Base-by-base conservation (phyloP, 2,888 invertebrate genomes). In the Gisinianus flammeolus region DNA sequence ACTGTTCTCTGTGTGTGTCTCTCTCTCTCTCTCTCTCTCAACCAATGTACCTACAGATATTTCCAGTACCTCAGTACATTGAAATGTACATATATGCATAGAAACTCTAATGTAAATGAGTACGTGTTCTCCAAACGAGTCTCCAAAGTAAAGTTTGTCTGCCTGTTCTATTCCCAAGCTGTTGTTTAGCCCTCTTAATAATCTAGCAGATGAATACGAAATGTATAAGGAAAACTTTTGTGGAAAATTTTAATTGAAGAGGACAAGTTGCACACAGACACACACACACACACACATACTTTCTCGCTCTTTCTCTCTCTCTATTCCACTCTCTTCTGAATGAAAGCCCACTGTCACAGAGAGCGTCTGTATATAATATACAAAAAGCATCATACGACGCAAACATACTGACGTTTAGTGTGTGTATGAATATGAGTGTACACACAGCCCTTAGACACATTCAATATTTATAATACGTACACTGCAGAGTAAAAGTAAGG, bases 181-280 rank as follows among this genome's bases (percentile, higher is more conserved):
- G 56, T 71, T 71, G 71, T 71, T 71, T 71, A 71, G 71, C 28
- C 56, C 71, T 71, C 71, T 71, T 71, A 71, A 71, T 71, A 71
- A 71, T 71, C 71, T 56, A 56, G 71, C 56, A 71, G 71, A 71
- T 54, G 71, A 70, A 54, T 54, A 54, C 52, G 56, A 71, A 54
- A 56, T 68, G 68, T 68, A 68, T 33, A 54, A 71, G 71, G 22
- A 31, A 71, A 71, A 71, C 71, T 71, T 71, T 71, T 31, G 71
- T 54, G 56, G 71, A 71, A 71, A 71, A 54, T n/a, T 71, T 71
- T 71, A 71, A 71, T 71, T 71, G 71, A 71, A 70, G 52, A 70
- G 33, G 69, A 70, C 69, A 70, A 71, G 52, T 71, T 70, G 28
- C 8, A 71, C 56, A 30, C 31, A 31, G 54, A n/a, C n/a, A n/a